Conservation (phyloP, 2,888 invertebrate genomes). For the Anticlea derivata region DNA sequence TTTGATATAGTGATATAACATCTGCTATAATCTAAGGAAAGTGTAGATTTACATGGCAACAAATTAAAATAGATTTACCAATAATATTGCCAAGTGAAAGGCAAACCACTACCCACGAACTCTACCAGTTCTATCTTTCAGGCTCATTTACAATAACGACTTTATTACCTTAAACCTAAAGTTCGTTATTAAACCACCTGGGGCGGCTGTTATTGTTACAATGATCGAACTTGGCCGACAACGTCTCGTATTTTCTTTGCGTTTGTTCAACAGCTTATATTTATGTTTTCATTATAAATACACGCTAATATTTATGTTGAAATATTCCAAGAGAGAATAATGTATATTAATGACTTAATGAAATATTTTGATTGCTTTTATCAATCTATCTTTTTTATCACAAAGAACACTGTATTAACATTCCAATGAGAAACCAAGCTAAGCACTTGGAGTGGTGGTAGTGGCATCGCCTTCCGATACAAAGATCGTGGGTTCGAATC, state of each 20-base stretch:
- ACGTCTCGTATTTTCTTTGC: constrained; percentile 2
- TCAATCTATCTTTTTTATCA: no score
- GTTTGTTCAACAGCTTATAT: neutral
- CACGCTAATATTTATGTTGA: no score
- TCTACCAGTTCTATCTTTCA: constrained; percentile 41
- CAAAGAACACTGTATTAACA: no score
- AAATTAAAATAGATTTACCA: constrained; percentile 11
- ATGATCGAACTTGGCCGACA: constrained; percentile 15
- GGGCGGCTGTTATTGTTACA: constrained; percentile 39
- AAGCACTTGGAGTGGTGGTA: no score
- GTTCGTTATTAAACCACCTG: constrained; percentile 45
- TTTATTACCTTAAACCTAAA: constrained; percentile 50
- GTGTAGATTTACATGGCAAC: neutral
- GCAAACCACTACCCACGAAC: constrained; percentile 67
- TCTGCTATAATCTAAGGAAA: neutral
- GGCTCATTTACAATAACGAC: constrained; percentile 45
- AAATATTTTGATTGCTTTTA: no score
- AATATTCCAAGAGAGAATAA: no score
- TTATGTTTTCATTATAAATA: neutral
- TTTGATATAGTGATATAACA: no score
- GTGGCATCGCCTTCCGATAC: no score
- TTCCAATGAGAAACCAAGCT: no score
- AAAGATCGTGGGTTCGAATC: no score
- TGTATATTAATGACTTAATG: no score
- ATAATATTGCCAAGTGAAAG: constrained; percentile 69